These are phyloP conservation scores for Drosophila willistoni DNA, from an alignment of 1,140 invertebrate species.

Conservation along the genomic window DNA sequence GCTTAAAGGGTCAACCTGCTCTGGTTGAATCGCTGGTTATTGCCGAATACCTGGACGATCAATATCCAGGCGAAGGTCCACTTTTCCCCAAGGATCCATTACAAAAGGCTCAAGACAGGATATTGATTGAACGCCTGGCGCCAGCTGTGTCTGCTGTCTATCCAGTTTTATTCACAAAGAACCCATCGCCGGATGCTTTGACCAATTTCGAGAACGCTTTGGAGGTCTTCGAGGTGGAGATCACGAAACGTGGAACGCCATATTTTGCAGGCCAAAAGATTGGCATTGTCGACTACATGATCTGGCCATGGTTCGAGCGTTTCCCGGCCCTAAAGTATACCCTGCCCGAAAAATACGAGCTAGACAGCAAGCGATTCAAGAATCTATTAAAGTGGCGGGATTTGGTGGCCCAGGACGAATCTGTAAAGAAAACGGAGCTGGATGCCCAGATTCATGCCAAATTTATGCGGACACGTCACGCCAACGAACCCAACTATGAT, in stretches of 20 bases:
- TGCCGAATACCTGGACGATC: conserved; percentile 93
- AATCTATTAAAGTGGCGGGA: conserved; percentile 85
- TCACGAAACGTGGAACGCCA: conserved; percentile 84
- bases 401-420: conserved; percentile 88
- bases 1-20: conserved; percentile 84
- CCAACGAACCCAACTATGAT: conserved; percentile 88
- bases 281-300: conserved; percentile 95
- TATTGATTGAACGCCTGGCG: conserved; percentile 89
- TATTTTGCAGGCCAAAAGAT: conserved; percentile 89
- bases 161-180: conserved; percentile 60
- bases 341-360: conserved; percentile 53
- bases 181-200: conserved; percentile 61
- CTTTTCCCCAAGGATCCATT: conserved; percentile 89
- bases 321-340: conserved; percentile 64
- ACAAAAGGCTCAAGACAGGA: conserved; percentile 90
- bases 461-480: conserved; percentile 87
- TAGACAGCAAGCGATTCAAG: conserved; percentile 74
- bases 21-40: conserved; percentile 93
- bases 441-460: conserved; percentile 88
- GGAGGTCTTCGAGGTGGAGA: conserved; percentile 87
- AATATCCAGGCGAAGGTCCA: conserved; percentile 86
- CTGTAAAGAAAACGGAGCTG: conserved; percentile 87
- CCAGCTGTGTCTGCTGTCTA: conserved; percentile 62
- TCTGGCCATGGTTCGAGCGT: conserved; percentile 95
- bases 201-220: conserved; percentile 84